Conservation (phyloP, 1,140 invertebrate species). For the Calephelis nemesis region DNA sequence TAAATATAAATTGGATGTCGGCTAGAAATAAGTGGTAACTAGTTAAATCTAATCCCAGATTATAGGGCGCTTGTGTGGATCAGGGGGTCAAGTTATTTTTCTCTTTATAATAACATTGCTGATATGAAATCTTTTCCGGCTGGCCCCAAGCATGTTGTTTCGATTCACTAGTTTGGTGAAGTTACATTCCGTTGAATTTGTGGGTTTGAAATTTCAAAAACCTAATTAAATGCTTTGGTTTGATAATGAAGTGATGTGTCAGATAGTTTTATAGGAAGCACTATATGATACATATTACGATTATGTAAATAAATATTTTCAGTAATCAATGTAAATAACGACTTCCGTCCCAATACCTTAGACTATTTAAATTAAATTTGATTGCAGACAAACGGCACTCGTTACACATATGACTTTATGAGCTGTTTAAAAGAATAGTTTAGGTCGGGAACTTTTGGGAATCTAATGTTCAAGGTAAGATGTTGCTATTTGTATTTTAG, state of each 20-base stretch:
- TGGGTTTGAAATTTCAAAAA: too few relatives aligned
- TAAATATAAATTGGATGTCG: constrained; percentile 14
- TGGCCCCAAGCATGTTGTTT: background rate
- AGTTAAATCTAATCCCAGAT: constrained; percentile 4
- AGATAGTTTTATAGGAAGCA: too few relatives aligned
- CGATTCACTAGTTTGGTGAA: too few relatives aligned
- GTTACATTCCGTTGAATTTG: too few relatives aligned
- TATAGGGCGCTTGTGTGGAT: constrained; percentile 1
- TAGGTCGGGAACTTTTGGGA: too few relatives aligned
- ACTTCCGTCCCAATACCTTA: too few relatives aligned
- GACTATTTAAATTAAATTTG: background rate
- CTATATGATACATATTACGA: background rate
- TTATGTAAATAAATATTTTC: too few relatives aligned
- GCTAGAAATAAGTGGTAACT: constrained; percentile 1
- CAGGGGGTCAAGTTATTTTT: constrained; percentile 6
- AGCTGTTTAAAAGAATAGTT: background rate
- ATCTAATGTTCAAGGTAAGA: too few relatives aligned
- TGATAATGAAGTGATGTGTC: too few relatives aligned
- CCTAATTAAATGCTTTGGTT: too few relatives aligned
- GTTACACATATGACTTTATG: background rate
- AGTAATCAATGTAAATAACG: too few relatives aligned
- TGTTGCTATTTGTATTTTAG: too few relatives aligned
- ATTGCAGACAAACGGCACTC: background rate
- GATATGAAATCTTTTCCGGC: background rate
- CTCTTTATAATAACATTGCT: constrained; percentile 13